Base-by-base conservation (phyloP, 1,140 invertebrate genomes). In the Brachionus angularis region DNA sequence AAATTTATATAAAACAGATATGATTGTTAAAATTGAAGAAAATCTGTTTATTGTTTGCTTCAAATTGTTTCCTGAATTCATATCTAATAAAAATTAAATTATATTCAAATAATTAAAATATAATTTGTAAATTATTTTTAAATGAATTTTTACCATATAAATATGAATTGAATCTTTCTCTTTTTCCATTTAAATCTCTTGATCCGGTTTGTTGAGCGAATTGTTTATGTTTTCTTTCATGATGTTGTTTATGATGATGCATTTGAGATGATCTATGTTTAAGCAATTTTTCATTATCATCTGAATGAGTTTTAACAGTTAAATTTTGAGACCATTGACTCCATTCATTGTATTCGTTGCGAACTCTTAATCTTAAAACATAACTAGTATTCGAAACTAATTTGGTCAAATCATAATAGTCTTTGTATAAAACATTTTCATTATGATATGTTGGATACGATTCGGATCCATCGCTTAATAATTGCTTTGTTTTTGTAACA, bases 221-320 rank as follows among this genome's bases (percentile, higher is more conserved):
- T 27, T 67, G 46, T 67, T 47, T 47, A 14, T 58, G 53, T 36
- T 23, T 23, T 39, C n/a, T n/a, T n/a, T 67, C 36, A 21, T 67
- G 42, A 34, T 67, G 3, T 31, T 52, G 62, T 50, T 27, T 46
- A 29, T 67, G 62, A 34, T 67, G 42, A 31, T 49, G 36, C 31
- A 67, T 67, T 50, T 46, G 47, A 25, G 62, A n/a, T n/a, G n/a
- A 67, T 16, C 62, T 46, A 29, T 67, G 62, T 67, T 42, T 46
- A 10, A 50, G 46, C 7, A 27, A 50, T 27, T 49, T 67, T n/a
- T 67, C 42, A 18, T 46, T 42, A 21, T 29, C n/a, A 14, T 67
- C 62, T 23, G 42, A 18, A 67, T 67, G 39, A 1, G 62, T 67
- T 21, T 18, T 16, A 3, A 67, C 31, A 46, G 23, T 67, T 21